Conservation (phyloP, 2,888 invertebrate species). For the Microdon myrmicae region DNA sequence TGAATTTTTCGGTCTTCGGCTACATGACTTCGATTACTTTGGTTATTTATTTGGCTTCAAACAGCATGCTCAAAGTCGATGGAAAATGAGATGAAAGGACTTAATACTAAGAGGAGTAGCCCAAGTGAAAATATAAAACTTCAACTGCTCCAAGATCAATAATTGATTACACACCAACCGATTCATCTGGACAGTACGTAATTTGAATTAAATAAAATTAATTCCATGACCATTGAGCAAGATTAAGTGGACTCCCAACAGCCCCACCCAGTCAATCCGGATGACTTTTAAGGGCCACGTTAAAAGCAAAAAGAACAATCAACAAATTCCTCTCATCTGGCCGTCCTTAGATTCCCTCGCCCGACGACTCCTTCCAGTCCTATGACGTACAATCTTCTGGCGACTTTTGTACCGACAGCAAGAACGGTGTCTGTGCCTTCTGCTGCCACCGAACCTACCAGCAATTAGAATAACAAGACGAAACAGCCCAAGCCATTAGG, state of each 20-base stretch:
- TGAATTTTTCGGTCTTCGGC: too few relatives aligned
- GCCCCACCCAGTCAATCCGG: constrained; percentile 12
- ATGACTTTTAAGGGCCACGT: constrained; percentile 23
- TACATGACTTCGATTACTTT: too few relatives aligned
- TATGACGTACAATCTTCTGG: constrained; percentile 19
- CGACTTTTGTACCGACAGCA: constrained; percentile 15
- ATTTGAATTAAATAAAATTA: constrained; percentile 26
- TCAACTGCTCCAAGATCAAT: constrained; percentile 14
- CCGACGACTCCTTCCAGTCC: too few relatives aligned
- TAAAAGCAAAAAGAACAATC: constrained; percentile 7
- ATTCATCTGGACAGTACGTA: constrained; percentile 1
- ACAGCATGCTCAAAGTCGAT: too few relatives aligned
- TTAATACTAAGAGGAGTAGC: too few relatives aligned
- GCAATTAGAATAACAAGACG: constrained; percentile 26
- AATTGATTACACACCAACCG: constrained; percentile 10
- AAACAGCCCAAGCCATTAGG: constrained; percentile 36
- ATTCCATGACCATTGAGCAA: constrained; percentile 21
- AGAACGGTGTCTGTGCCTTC: constrained; percentile 17
- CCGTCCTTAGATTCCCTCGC: constrained; percentile 22
- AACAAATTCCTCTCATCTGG: constrained; percentile 10
- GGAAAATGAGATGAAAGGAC: too few relatives aligned
- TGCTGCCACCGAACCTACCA: constrained; percentile 6
- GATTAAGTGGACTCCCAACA: constrained; percentile 3
- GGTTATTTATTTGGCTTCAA: too few relatives aligned
- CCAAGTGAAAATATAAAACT: too few relatives aligned